These are phyloP conservation scores for Thomomys bottae DNA, from an alignment of 2,113 vertebrate species.

Conservation along the genomic window DNA sequence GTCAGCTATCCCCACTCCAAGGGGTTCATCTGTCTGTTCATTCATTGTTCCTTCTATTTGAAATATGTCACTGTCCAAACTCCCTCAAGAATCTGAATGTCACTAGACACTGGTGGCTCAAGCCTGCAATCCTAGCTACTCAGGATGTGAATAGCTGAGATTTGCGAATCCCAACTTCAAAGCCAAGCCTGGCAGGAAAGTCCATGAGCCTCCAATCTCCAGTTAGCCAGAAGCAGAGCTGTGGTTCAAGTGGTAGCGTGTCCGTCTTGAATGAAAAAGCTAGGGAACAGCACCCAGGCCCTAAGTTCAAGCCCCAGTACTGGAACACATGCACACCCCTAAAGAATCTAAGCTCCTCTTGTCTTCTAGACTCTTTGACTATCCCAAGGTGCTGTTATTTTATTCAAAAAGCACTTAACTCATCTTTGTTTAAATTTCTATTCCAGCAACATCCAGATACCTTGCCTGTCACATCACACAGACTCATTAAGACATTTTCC, in stretches of 20 bases:
- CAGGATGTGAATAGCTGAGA: too few species aligned
- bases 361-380: not conserved
- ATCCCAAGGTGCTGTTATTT: not conserved
- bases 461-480: conserved; percentile 19
- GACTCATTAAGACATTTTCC: not conserved
- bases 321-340: too few species aligned
- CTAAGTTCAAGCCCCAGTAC: too few species aligned
- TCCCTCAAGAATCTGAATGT: not conserved
- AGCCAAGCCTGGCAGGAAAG: too few species aligned
- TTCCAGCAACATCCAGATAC: not conserved
- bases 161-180: too few species aligned
- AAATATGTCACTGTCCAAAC: not conserved
- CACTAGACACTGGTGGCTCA: too few species aligned
- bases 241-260: too few species aligned
- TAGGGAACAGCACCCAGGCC: too few species aligned
- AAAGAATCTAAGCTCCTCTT: not conserved
- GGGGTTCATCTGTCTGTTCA: not conserved
- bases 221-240: too few species aligned
- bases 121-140: too few species aligned
- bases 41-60: not conserved
- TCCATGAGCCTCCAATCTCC: too few species aligned
- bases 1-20: not conserved
- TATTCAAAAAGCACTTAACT: not conserved
- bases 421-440: conserved; percentile 14
- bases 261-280: too few species aligned